phyloP scores from a whole-genome alignment of 2,113 vertebrate species.

The Callospermophilus lateralis region DNA sequence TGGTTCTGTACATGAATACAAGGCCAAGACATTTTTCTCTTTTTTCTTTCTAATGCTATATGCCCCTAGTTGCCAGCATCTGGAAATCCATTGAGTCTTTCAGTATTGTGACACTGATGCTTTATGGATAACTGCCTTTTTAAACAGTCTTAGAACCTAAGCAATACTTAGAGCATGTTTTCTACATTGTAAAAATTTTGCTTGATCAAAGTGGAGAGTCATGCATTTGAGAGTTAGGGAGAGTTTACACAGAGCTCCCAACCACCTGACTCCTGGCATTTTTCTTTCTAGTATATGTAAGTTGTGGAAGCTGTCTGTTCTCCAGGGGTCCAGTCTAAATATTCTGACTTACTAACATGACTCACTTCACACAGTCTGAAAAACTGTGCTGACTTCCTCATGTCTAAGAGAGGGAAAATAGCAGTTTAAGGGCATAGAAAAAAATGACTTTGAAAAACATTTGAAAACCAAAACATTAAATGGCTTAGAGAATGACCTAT shows the following conservation, averaged over 20 bases:
- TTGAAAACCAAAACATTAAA: background rate
- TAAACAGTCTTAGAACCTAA: background rate
- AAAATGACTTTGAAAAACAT: background rate
- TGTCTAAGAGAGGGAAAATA: background rate
- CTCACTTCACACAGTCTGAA: background rate
- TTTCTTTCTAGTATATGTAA: background rate
- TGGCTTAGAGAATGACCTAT: constrained; percentile 14
- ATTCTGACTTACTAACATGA: background rate
- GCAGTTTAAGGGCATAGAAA: background rate
- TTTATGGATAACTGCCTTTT: background rate
- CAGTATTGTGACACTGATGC: background rate
- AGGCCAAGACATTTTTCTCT: background rate
- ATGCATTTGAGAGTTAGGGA: background rate
- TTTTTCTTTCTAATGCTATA: background rate
- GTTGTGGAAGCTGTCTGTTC: background rate
- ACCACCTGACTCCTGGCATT: background rate
- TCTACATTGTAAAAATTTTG: constrained; percentile 16
- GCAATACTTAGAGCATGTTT: background rate
- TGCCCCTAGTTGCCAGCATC: background rate
- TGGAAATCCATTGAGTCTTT: background rate
- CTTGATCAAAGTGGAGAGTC: background rate
- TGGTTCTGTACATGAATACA: background rate
- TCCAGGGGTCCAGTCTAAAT: background rate
- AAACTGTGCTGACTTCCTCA: background rate
- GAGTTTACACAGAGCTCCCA: background rate